Conservation (phyloP, 2,888 invertebrate genomes). For the Gymnocheta viridis region DNA sequence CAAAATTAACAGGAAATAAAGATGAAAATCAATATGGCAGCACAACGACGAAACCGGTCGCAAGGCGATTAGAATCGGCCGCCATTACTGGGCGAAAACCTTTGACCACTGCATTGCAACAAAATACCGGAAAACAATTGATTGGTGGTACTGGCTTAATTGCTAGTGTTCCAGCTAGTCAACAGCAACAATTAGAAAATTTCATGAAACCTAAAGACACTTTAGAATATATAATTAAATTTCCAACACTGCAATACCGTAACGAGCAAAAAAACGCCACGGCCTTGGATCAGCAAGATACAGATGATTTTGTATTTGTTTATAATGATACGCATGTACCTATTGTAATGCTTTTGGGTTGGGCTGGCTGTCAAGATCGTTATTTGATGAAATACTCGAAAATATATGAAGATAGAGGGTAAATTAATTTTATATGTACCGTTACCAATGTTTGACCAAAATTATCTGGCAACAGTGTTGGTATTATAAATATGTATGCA, state of each 20-base stretch:
- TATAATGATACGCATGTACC: conserved; percentile 86
- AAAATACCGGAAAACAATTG: conserved; percentile 27
- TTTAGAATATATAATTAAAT: conserved; percentile 86
- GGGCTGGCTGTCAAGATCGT: conserved; percentile 91
- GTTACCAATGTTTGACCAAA: background rate
- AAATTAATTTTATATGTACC: conserved; percentile 73
- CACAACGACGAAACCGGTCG: background rate
- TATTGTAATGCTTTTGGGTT: conserved; percentile 88
- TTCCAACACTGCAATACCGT: conserved; percentile 84
- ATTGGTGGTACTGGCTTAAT: conserved; percentile 49
- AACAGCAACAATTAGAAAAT: conserved; percentile 60
- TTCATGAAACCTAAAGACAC: conserved; percentile 80
- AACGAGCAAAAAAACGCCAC: conserved; percentile 66
- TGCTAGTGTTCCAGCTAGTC: conserved; percentile 48
- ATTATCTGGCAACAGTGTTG: background rate
- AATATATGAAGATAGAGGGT: conserved; percentile 90
- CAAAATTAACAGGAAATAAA: conserved; percentile 1
- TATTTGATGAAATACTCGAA: conserved; percentile 90
- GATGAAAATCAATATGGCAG: conserved; percentile 42
- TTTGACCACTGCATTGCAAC: conserved; percentile 5
- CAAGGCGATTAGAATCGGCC: conserved; percentile 59
- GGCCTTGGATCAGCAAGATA: conserved; percentile 71
- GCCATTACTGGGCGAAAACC: conserved; percentile 57
- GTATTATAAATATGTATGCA: background rate
- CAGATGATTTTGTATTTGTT: conserved; percentile 84